Conservation (phyloP, 2,888 invertebrate species). For the Stenchaetothrips biformis region DNA sequence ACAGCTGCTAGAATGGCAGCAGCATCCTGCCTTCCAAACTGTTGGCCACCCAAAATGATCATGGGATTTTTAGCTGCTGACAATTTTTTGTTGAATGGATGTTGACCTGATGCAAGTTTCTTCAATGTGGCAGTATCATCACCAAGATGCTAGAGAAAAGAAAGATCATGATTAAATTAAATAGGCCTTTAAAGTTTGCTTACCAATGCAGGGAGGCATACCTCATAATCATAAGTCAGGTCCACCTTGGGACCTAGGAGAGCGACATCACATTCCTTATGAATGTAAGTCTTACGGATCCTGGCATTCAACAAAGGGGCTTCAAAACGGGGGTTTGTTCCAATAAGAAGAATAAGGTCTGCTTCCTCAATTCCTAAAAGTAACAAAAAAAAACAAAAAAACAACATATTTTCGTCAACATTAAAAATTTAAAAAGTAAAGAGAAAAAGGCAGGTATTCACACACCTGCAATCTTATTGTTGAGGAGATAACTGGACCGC, state of each 20-base stretch:
- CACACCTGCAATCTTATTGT: slow-evolving; percentile 77
- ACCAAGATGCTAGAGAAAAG: slow-evolving; percentile 67
- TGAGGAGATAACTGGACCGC: slow-evolving; percentile 86
- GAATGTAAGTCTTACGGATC: slow-evolving; percentile 91
- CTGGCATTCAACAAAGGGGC: slow-evolving; percentile 94
- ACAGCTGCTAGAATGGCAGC: slow-evolving; percentile 68
- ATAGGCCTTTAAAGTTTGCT: slow-evolving; percentile 24
- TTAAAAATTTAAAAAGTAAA: slow-evolving; percentile 10
- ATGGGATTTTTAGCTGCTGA: slow-evolving; percentile 78
- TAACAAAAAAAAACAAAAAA: slow-evolving; percentile 10
- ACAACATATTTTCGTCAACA: not conserved
- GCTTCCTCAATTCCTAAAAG: slow-evolving; percentile 78
- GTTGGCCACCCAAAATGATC: slow-evolving; percentile 85
- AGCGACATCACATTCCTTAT: slow-evolving; percentile 79
- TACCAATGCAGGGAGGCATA: slow-evolving; percentile 41
- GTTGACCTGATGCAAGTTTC: slow-evolving; percentile 65
- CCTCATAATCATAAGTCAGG: slow-evolving; percentile 85
- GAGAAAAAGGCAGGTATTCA: slow-evolving; percentile 29
- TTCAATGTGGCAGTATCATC: slow-evolving; percentile 68
- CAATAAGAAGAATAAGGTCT: slow-evolving; percentile 86
- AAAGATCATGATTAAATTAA: slow-evolving; percentile 28
- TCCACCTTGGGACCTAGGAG: slow-evolving; percentile 87
- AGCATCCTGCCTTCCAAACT: slow-evolving; percentile 73
- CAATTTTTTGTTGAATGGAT: slow-evolving; percentile 65
- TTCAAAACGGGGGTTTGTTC: slow-evolving; percentile 95